A percentile compares a stretch with the other conserved stretches of the same genome.
phyloP scores from a whole-genome alignment of 2,888 invertebrate genomes.

The Dryococelus australis region DNA sequence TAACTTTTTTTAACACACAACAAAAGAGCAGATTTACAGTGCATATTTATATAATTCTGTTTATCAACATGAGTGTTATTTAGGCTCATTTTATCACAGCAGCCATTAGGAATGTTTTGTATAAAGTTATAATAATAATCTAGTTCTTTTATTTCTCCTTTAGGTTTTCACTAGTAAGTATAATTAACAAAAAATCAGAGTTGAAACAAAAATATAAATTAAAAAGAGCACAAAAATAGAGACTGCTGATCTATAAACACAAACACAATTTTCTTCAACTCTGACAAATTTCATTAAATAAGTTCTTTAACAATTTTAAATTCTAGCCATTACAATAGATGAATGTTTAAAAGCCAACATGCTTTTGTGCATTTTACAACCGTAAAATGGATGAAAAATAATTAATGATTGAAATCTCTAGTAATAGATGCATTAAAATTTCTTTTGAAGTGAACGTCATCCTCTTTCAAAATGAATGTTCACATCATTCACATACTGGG shows the following conservation, averaged over 20 bases:
- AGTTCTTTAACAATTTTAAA: neutral
- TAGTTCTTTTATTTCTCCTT: neutral
- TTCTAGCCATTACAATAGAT: neutral
- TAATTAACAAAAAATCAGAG: neutral
- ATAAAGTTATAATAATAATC: neutral
- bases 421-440: neutral
- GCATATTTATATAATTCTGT: neutral
- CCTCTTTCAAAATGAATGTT: neutral
- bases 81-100: constrained; percentile 10
- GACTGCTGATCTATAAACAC: neutral
- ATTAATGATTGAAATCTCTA: neutral
- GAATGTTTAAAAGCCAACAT: neutral
- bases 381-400: neutral
- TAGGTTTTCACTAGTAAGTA: neutral
- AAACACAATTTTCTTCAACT: neutral
- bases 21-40: neutral
- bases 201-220: neutral
- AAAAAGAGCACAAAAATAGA: neutral
- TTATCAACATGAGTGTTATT: neutral
- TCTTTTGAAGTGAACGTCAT: neutral
- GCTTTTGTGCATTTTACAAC: neutral
- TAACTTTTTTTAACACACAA: constrained; percentile 16
- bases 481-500: neutral
- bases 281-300: neutral
- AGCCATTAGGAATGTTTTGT: neutral